Conservation (phyloP, 2,888 invertebrate species). For the Meliscaeva auricollis region DNA sequence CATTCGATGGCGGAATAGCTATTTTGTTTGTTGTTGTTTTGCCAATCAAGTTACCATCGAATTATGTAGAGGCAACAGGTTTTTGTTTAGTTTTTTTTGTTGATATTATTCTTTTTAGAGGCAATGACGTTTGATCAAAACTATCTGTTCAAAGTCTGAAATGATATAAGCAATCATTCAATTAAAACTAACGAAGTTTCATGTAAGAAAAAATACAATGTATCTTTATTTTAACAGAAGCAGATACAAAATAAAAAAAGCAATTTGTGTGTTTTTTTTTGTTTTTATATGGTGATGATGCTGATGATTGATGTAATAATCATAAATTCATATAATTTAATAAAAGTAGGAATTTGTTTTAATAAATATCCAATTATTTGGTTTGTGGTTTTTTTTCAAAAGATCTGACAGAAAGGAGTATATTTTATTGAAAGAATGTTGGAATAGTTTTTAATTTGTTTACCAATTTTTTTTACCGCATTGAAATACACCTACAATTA, state of each 20-base stretch:
- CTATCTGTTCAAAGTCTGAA: slow-evolving; percentile 26
- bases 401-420: no score
- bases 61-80: slow-evolving; percentile 49
- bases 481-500: no score
- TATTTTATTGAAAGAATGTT: no score
- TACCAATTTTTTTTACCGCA: no score
- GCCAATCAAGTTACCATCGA: slow-evolving; percentile 42
- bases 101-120: background rate
- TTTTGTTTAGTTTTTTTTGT: slow-evolving; percentile 4
- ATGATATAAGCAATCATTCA: slow-evolving; percentile 18
- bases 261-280: background rate
- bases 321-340: background rate
- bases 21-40: slow-evolving; percentile 24
- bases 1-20: slow-evolving; percentile 18
- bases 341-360: background rate
- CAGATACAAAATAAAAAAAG: no score
- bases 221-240: slow-evolving; percentile 13
- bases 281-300: background rate
- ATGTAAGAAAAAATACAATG: background rate
- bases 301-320: background rate
- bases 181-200: slow-evolving; percentile 22
- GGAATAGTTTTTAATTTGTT: no score
- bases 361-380: background rate
- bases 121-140: slow-evolving; percentile 63
- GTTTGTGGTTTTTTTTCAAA: background rate